phyloP scores from a whole-genome alignment of 2,797 vertebrate species.

The Alcedo atthis region DNA sequence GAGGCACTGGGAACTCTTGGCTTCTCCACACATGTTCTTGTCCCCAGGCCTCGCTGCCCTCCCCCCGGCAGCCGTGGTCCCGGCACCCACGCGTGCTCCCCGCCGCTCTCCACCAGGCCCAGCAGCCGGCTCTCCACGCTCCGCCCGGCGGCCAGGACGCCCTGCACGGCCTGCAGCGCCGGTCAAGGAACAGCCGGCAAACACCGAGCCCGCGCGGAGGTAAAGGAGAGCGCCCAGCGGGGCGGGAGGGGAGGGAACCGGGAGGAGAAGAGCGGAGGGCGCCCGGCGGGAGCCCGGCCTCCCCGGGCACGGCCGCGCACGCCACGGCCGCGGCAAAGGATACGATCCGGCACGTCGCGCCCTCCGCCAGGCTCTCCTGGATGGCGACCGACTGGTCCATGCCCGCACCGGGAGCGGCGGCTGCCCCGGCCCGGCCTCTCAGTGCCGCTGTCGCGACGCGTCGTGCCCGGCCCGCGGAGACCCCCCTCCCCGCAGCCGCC shows the following conservation, averaged over 20 bases:
- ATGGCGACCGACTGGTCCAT: slow-evolving; percentile 95
- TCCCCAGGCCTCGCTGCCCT: too few species aligned
- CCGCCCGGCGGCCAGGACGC: slow-evolving; percentile 74
- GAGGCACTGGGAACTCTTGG: background rate
- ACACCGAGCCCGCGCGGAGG: background rate
- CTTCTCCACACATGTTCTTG: fast-evolving
- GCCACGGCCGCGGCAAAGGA: slow-evolving; percentile 75
- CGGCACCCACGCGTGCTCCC: slow-evolving; percentile 80
- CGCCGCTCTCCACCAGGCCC: slow-evolving; percentile 84
- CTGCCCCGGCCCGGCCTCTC: background rate
- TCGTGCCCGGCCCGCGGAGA: background rate
- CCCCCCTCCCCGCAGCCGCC: background rate
- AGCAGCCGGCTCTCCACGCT: slow-evolving; percentile 86
- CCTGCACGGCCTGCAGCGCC: slow-evolving; percentile 85
- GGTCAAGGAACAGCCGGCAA: slow-evolving; percentile 75
- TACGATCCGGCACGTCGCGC: slow-evolving; percentile 87
- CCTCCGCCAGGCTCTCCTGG: slow-evolving; percentile 85
- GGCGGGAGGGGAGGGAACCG: background rate
- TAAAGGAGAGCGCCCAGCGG: background rate
- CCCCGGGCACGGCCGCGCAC: background rate
- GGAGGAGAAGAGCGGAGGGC: background rate
- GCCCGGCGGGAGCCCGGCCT: background rate
- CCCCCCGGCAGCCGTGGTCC: background rate
- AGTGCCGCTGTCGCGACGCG: background rate
- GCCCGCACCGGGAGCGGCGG: background rate